Evolutionary conservation across 2,113 vertebrate species (phyloP).

Genomic region (Otus sunia): DNA sequence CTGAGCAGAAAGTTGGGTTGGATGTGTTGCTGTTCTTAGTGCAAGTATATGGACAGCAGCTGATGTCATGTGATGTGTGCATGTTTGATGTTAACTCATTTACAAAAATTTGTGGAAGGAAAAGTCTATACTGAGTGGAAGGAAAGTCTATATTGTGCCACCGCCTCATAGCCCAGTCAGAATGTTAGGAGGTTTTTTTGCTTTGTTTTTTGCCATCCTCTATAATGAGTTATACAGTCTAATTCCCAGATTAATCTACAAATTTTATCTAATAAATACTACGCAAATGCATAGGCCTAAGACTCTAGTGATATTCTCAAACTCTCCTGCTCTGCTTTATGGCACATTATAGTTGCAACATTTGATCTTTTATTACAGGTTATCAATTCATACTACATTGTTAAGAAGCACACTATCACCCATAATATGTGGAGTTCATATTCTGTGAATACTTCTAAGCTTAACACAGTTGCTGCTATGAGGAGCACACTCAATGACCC

Average conservation of each 20-base stretch:
- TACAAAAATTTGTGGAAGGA: neutral
- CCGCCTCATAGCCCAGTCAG: accelerated
- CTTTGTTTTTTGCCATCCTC: neutral
- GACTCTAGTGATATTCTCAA: neutral
- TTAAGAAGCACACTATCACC: neutral
- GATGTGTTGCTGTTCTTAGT: neutral
- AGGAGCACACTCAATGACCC: neutral
- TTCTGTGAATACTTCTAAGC: neutral
- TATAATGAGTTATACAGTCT: neutral
- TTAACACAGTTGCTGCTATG: neutral
- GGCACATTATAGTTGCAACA: neutral
- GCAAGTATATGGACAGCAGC: neutral
- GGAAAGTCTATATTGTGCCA: neutral
- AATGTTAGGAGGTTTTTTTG: neutral
- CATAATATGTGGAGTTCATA: neutral
- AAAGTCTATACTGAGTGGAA: neutral
- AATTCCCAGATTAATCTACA: neutral
- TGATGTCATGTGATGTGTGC: neutral
- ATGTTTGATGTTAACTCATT: neutral
- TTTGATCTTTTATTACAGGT: neutral
- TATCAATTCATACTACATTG: neutral
- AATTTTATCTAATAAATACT: neutral
- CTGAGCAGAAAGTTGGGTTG: neutral
- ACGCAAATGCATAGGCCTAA: neutral
- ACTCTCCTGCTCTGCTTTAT: neutral